Evolutionary conservation across 2,888 invertebrate species (phyloP).

Genomic region (Leptopterna dolabrata): DNA sequence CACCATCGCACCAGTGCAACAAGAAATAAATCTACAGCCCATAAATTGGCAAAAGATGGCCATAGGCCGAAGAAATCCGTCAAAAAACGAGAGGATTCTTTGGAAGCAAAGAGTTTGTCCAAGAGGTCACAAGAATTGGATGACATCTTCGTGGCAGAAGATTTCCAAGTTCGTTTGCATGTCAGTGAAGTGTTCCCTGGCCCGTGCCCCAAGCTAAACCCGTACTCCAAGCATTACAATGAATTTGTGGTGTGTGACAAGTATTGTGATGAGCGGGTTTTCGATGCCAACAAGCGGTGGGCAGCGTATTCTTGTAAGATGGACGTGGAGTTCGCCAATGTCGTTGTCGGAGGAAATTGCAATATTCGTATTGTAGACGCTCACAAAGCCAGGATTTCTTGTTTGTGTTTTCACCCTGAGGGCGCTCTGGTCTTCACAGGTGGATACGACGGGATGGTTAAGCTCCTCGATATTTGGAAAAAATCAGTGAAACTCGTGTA

Average conservation of each 20-base stretch:
- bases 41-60: neutral
- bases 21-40: too few relatives aligned
- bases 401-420: constrained; percentile 25
- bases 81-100: neutral
- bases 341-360: neutral
- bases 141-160: neutral
- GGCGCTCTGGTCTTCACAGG: constrained; percentile 5
- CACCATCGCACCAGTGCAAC: too few relatives aligned
- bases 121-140: neutral
- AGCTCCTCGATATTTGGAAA: constrained; percentile 23
- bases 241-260: neutral
- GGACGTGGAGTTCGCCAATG: constrained; percentile 8
- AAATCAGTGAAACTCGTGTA: neutral
- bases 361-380: neutral
- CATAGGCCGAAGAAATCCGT: neutral
- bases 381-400: constrained; percentile 1
- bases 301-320: neutral
- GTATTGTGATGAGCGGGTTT: neutral
- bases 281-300: neutral
- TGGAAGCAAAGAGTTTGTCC: neutral
- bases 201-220: neutral
- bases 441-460: constrained; percentile 19
- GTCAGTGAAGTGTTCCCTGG: neutral
- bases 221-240: neutral
- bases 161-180: neutral